A percentile compares a stretch with the other conserved stretches of the same genome.
These are phyloP conservation scores for Sigmodon hispidus DNA, from an alignment of 2,113 vertebrate species.

Conservation along the genomic window DNA sequence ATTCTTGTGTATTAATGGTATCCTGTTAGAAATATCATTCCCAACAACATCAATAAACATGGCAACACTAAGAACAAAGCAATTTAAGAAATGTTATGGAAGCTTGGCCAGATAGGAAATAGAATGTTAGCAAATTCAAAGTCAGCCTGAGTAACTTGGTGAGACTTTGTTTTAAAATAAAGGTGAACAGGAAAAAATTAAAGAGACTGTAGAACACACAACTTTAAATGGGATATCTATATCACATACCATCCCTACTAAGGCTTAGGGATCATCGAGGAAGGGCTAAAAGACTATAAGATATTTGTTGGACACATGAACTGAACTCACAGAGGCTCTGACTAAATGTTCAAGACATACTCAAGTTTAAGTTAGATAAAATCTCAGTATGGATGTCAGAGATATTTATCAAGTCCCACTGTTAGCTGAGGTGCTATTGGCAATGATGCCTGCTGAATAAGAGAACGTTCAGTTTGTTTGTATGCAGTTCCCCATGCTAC, in stretches of 20 bases:
- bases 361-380: neutral
- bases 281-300: neutral
- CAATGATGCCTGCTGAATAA: neutral
- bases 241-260: neutral
- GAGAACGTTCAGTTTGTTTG: neutral
- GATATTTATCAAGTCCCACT: neutral
- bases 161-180: neutral
- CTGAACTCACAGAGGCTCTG: neutral
- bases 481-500: neutral
- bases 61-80: slow-evolving; percentile 23
- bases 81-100: neutral
- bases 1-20: neutral
- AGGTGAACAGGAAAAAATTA: neutral
- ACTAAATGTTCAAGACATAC: neutral
- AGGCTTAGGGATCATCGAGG: neutral
- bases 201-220: neutral
- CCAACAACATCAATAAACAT: neutral
- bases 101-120: neutral
- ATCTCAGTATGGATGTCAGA: neutral
- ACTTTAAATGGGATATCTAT: neutral
- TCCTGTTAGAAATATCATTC: slow-evolving; percentile 41
- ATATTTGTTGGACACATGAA: neutral
- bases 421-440: neutral
- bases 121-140: neutral
- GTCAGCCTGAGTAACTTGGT: neutral